Evolutionary conservation across 2,113 vertebrate species (phyloP).

Genomic region (Macheiramphus alcinus): DNA sequence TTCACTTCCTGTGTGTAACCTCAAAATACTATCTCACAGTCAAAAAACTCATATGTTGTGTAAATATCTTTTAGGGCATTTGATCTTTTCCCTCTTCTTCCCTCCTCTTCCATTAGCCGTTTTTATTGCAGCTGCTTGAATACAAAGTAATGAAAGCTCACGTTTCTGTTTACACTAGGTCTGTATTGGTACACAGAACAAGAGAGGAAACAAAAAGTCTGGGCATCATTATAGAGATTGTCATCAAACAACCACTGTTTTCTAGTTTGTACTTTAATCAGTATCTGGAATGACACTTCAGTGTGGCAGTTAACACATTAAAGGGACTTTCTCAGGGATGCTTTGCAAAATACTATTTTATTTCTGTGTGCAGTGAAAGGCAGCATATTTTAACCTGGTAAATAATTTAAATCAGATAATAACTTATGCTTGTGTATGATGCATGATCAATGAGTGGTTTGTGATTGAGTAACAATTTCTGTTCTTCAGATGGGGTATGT

Average conservation of each 20-base stretch:
- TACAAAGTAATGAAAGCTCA: conserved; percentile 60
- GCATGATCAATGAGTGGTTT: neutral
- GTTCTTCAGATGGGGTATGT: neutral
- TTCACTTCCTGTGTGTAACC: conserved; percentile 41
- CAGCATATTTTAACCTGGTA: neutral
- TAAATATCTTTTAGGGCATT: conserved; percentile 69
- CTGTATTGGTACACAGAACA: conserved; percentile 41
- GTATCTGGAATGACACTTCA: neutral
- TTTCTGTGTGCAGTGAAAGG: neutral
- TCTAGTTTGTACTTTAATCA: neutral
- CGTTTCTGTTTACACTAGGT: conserved; percentile 68
- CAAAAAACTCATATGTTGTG: conserved; percentile 59
- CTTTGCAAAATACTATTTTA: neutral
- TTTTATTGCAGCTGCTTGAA: conserved; percentile 64
- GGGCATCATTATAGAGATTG: neutral
- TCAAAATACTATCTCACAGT: conserved; percentile 62
- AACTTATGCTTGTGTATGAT: neutral
- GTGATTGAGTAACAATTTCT: neutral
- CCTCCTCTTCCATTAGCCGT: conserved; percentile 62
- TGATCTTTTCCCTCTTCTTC: conserved; percentile 62
- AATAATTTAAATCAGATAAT: neutral
- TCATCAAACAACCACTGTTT: neutral
- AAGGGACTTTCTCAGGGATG: neutral
- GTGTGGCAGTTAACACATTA: neutral
- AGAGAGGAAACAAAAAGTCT: conserved; percentile 34